A percentile compares a stretch with the other conserved stretches of the same genome.
phyloP scores from a whole-genome alignment of 1,140 invertebrate species.

The Pseudomyrmex sp. region DNA sequence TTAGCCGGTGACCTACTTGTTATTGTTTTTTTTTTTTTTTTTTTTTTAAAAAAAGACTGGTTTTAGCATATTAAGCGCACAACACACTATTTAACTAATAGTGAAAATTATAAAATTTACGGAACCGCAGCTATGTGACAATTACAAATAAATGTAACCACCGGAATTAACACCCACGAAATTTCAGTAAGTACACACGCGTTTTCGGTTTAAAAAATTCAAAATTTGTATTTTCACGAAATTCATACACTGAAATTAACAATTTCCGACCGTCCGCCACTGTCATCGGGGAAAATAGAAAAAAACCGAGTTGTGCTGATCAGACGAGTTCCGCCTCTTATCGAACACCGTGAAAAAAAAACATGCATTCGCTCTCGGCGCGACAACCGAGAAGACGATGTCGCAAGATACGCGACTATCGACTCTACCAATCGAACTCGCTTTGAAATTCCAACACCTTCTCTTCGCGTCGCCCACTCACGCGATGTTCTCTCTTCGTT shows the following conservation, averaged over 20 bases:
- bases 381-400: conserved; percentile 43
- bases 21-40: background rate
- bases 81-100: conserved; percentile 27
- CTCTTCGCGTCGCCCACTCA: background rate
- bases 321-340: conserved; percentile 21
- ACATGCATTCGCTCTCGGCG: conserved; percentile 52
- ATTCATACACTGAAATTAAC: conserved; percentile 15
- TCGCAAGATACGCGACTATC: conserved; percentile 39
- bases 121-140: background rate
- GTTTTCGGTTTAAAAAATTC: conserved; percentile 5
- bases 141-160: conserved; percentile 27
- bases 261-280: background rate
- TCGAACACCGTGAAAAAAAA: conserved; percentile 40
- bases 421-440: conserved; percentile 30
- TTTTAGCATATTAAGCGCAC: no score
- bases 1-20: conserved; percentile 4
- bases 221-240: conserved; percentile 31
- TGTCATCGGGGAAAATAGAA: conserved; percentile 14
- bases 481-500: background rate
- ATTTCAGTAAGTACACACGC: conserved; percentile 13
- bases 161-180: background rate
- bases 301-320: conserved; percentile 19
- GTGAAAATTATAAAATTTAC: no score
- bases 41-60: background rate
- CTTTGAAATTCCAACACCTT: conserved; percentile 34